Evolutionary conservation across 2,888 invertebrate species (phyloP).

Genomic region (Alentia gelatinosa): DNA sequence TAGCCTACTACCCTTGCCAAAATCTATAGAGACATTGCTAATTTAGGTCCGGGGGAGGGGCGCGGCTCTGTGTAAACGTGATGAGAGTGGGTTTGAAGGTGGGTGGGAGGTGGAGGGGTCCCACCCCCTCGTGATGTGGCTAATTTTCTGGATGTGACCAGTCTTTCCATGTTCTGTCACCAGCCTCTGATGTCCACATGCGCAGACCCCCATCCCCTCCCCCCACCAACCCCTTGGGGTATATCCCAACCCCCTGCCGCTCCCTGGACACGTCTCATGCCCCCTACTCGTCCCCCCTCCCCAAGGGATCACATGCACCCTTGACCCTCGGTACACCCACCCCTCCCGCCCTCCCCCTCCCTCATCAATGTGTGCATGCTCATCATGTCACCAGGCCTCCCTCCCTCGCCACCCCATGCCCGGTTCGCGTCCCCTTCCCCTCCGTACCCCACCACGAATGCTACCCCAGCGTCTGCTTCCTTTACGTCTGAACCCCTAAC

Average conservation of each 20-base stretch:
- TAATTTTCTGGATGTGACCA: constrained; percentile 1
- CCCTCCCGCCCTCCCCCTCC: background rate
- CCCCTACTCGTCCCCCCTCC: background rate
- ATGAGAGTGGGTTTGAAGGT: background rate
- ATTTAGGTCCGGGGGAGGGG: background rate
- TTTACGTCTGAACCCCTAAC: too few relatives aligned
- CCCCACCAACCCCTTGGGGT: background rate
- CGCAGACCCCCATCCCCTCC: background rate
- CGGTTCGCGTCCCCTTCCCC: too few relatives aligned
- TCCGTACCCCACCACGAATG: too few relatives aligned
- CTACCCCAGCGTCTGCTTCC: too few relatives aligned
- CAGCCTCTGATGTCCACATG: constrained; percentile 1
- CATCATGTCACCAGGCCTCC: background rate
- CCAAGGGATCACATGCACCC: background rate
- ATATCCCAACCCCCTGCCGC: background rate
- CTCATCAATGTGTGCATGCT: background rate
- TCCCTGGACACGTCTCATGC: background rate
- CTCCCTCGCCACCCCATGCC: background rate
- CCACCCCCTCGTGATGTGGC: background rate
- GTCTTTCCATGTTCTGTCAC: background rate
- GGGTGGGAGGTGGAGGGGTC: background rate
- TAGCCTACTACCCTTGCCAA: background rate
- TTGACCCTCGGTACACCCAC: background rate
- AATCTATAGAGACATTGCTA: background rate
- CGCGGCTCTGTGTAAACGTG: background rate